These are phyloP conservation scores for Hylaeus anthracinus DNA, from an alignment of 1,140 invertebrate species.

Conservation along the genomic window DNA sequence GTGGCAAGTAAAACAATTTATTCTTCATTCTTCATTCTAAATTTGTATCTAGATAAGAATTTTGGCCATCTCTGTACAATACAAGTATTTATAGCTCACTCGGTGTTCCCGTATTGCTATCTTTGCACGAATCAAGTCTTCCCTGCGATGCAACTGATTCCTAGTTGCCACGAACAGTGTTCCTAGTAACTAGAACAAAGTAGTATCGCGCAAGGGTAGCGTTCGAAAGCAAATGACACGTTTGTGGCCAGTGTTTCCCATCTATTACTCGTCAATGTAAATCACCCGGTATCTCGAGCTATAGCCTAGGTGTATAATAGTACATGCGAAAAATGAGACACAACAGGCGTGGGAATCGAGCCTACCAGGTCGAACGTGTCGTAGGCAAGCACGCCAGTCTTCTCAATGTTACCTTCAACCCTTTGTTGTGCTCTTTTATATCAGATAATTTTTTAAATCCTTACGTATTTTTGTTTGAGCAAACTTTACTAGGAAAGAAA, in stretches of 20 bases:
- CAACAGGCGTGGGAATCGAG: no score
- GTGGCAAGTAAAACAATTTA: no score
- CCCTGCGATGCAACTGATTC: neutral
- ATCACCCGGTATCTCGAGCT: neutral
- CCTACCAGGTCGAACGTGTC: no score
- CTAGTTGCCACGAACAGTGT: neutral
- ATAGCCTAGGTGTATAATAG: neutral
- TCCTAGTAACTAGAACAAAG: neutral
- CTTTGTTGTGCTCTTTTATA: no score
- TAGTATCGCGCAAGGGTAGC: no score
- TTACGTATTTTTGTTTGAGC: no score
- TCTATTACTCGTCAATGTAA: neutral
- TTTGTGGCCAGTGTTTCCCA: neutral
- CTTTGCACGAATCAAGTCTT: neutral
- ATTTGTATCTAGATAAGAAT: no score
- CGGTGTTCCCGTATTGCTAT: neutral
- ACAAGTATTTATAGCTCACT: neutral
- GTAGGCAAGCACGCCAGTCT: no score
- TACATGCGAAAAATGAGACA: neutral
- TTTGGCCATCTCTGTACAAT: neutral
- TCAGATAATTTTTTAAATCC: no score
- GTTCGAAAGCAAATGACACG: constrained; percentile 1
- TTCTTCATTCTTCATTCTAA: no score
- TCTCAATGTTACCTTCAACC: no score
- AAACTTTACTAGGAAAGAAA: no score